These are phyloP conservation scores for Psylliodes chrysocephalus DNA, from an alignment of 2,888 invertebrate species.

Conservation along the genomic window DNA sequence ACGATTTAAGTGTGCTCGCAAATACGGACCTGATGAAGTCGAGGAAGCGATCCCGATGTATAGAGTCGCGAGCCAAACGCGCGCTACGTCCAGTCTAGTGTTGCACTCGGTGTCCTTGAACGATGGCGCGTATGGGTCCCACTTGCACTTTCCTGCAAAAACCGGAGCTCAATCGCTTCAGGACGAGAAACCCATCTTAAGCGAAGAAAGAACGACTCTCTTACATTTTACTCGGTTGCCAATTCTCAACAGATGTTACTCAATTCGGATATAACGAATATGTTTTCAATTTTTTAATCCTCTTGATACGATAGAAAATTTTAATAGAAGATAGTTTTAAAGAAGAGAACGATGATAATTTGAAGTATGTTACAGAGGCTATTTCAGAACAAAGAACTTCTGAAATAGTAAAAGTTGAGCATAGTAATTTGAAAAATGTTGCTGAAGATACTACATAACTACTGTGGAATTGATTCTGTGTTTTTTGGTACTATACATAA, in stretches of 20 bases:
- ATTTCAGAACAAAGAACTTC: too few species aligned
- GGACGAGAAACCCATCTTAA: slow-evolving; percentile 45
- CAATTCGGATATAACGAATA: background rate
- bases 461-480: too few species aligned
- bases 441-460: too few species aligned
- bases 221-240: slow-evolving; percentile 34
- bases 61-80: slow-evolving; percentile 60
- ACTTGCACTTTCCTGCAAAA: slow-evolving; percentile 58
- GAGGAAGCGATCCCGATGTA: slow-evolving; percentile 50
- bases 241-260: background rate
- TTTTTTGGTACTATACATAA: too few species aligned
- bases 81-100: slow-evolving; percentile 57
- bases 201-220: slow-evolving; percentile 34
- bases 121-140: slow-evolving; percentile 60
- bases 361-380: too few species aligned
- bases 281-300: too few species aligned
- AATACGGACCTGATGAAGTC: slow-evolving; percentile 10
- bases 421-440: too few species aligned
- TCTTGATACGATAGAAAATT: too few species aligned
- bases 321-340: too few species aligned
- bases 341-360: too few species aligned
- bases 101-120: slow-evolving; percentile 62
- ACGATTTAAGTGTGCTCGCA: background rate
- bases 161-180: slow-evolving; percentile 37
- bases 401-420: too few species aligned